Percentiles rank a stretch among this genome's conserved stretches.
These are phyloP conservation scores for Sebastes steindachneri DNA, from an alignment of 2,797 vertebrate genomes.

Conservation along the genomic window DNA sequence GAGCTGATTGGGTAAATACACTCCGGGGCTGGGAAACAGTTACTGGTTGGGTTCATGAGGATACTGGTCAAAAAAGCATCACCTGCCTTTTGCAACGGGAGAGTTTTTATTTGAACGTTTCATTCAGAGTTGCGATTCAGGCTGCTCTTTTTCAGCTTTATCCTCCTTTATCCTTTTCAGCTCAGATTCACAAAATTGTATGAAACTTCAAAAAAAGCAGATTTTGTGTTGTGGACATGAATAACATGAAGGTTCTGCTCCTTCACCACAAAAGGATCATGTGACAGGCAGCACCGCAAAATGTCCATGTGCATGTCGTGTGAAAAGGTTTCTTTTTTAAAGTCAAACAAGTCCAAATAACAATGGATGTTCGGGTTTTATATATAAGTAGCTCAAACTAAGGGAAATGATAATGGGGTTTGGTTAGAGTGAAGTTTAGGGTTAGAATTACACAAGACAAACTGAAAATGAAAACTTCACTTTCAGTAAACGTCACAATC, in stretches of 20 bases:
- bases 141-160: background rate
- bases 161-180: background rate
- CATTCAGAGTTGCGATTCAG: background rate
- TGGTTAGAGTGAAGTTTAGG: background rate
- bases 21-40: slow-evolving; percentile 38
- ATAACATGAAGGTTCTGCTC: background rate
- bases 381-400: background rate
- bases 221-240: background rate
- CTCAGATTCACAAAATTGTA: background rate
- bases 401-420: background rate
- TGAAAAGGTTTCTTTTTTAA: slow-evolving; percentile 2
- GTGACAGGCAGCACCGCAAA: background rate
- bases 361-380: background rate
- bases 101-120: slow-evolving; percentile 15
- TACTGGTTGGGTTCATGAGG: slow-evolving; percentile 36
- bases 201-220: background rate
- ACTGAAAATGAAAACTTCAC: slow-evolving; percentile 14
- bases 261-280: background rate
- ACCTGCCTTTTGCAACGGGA: slow-evolving; percentile 47
- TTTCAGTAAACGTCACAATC: slow-evolving; percentile 13
- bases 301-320: background rate
- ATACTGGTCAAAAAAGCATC: slow-evolving; percentile 41
- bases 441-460: slow-evolving; percentile 6
- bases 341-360: slow-evolving; percentile 9
- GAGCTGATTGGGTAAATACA: slow-evolving; percentile 75